These are phyloP conservation scores for Campaea margaritaria DNA, from an alignment of 2,888 invertebrate genomes.

Conservation along the genomic window DNA sequence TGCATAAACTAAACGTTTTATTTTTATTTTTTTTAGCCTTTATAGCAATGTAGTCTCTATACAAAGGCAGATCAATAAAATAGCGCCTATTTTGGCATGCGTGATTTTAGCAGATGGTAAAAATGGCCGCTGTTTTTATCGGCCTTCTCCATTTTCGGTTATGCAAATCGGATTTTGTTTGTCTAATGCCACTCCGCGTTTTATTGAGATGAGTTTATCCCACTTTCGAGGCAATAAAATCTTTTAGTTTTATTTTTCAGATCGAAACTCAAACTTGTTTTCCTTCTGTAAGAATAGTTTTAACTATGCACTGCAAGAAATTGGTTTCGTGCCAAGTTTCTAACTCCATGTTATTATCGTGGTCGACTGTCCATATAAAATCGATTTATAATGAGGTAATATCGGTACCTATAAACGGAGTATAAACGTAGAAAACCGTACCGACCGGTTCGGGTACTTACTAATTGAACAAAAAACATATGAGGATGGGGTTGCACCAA, in stretches of 20 bases:
- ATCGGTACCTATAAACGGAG: constrained; percentile 22
- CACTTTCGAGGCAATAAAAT: constrained; percentile 27
- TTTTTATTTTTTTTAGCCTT: constrained; percentile 16
- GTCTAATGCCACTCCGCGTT: constrained; percentile 21
- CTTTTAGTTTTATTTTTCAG: constrained; percentile 19
- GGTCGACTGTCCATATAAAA: constrained; percentile 21
- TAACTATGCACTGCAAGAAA: constrained; percentile 30
- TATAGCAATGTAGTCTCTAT: constrained; percentile 8
- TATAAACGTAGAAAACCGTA: constrained; percentile 44
- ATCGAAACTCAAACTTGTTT: constrained; percentile 31
- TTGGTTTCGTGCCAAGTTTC: constrained; percentile 35
- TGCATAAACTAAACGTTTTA: neutral
- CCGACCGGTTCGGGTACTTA: constrained; percentile 42
- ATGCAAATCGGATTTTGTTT: constrained; percentile 21
- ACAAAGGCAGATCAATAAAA: constrained; percentile 27
- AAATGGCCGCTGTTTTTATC: constrained; percentile 28
- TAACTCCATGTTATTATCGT: constrained; percentile 24
- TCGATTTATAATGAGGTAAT: constrained; percentile 32
- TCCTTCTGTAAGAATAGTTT: constrained; percentile 34
- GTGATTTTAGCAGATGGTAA: constrained; percentile 30
- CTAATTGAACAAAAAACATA: constrained; percentile 48
- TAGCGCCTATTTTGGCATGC: constrained; percentile 29
- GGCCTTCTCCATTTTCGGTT: constrained; percentile 24
- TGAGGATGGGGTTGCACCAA: constrained; percentile 63
- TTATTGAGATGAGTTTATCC: constrained; percentile 23